These are phyloP conservation scores for Pao palembangensis DNA, from an alignment of 2,113 vertebrate genomes.

Conservation along the genomic window DNA sequence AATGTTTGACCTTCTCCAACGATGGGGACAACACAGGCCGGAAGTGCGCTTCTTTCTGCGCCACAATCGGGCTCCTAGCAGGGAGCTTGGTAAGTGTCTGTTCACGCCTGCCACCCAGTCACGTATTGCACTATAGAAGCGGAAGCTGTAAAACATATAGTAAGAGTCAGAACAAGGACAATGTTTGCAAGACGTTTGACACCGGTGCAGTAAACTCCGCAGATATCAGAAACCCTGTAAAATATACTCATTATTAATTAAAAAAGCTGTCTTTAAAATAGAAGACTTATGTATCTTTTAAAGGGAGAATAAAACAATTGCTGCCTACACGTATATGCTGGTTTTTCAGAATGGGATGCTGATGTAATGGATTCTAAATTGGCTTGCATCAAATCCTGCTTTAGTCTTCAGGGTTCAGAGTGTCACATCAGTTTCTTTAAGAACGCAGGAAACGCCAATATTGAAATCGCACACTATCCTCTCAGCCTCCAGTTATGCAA, in stretches of 20 bases:
- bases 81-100: slow-evolving; percentile 78
- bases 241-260: neutral
- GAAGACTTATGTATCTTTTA: neutral
- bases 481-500: slow-evolving; percentile 58
- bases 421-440: slow-evolving; percentile 38
- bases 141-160: too few relatives aligned
- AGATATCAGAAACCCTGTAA: slow-evolving; percentile 22
- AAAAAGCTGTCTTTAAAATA: neutral
- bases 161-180: neutral
- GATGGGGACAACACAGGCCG: slow-evolving; percentile 82
- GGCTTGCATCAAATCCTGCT: slow-evolving; percentile 27
- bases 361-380: slow-evolving; percentile 22
- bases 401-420: slow-evolving; percentile 1
- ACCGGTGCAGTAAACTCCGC: slow-evolving; percentile 24
- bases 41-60: slow-evolving; percentile 95
- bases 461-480: slow-evolving; percentile 42
- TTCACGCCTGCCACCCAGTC: neutral
- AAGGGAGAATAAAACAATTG: neutral
- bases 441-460: slow-evolving; percentile 45
- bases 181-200: slow-evolving; percentile 28
- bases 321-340: neutral
- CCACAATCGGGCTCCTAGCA: slow-evolving; percentile 79
- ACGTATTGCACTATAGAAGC: neutral
- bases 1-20: slow-evolving; percentile 90
- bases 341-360: neutral